Conservation (phyloP, 2,113 vertebrate species). For the Lepus americanus region DNA sequence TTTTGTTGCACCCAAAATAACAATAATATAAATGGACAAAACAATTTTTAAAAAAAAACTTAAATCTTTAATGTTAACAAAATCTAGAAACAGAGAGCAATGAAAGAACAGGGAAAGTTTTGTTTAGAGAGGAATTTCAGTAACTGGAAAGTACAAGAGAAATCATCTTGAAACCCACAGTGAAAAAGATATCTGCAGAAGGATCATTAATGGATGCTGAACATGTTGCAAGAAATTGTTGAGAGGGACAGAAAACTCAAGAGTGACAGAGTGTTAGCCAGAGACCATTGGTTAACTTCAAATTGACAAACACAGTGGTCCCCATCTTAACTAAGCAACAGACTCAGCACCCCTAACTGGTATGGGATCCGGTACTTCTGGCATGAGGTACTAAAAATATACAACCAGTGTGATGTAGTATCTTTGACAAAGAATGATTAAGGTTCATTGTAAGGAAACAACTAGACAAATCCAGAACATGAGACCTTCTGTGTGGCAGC, state of each 20-base stretch:
- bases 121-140: not conserved
- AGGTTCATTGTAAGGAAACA: not conserved
- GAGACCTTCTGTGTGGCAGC: not conserved
- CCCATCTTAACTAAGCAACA: not conserved
- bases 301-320: not conserved
- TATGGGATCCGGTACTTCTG: not conserved
- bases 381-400: not conserved
- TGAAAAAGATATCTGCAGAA: not conserved
- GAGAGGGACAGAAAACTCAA: not conserved
- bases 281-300: not conserved
- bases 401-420: not conserved
- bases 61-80: not conserved
- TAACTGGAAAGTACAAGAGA: not conserved
- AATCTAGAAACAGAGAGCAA: not conserved
- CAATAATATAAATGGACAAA: not conserved
- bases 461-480: not conserved
- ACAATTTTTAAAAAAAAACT: not conserved
- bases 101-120: not conserved
- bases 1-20: not conserved
- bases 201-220: not conserved
- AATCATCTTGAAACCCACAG: not conserved
- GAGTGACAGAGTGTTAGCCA: not conserved
- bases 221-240: not conserved
- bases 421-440: not conserved
- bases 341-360: not conserved